These are phyloP conservation scores for Hyalella azteca DNA, from an alignment of 2,888 invertebrate species.

Conservation along the genomic window DNA sequence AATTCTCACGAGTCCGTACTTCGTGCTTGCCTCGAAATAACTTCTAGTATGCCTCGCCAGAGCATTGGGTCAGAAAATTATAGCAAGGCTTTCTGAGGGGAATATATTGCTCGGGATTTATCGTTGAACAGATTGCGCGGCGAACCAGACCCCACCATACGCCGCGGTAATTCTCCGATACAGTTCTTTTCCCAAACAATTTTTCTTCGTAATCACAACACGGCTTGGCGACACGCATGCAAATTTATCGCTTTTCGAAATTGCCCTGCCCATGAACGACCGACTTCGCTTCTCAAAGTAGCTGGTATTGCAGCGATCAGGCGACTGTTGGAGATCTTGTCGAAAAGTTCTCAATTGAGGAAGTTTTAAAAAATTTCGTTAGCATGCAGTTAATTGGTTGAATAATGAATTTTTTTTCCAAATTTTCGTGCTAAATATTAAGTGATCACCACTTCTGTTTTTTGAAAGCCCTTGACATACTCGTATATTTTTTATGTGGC, in stretches of 20 bases:
- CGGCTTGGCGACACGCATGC: neutral
- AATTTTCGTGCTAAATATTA: too few relatives aligned
- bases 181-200: neutral
- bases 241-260: neutral
- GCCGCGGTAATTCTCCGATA: neutral
- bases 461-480: too few relatives aligned
- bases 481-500: too few relatives aligned
- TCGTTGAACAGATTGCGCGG: slow-evolving; percentile 9
- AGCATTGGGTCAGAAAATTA: slow-evolving; percentile 31
- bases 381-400: too few relatives aligned
- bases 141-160: neutral
- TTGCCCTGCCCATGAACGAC: neutral
- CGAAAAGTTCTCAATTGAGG: too few relatives aligned
- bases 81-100: neutral
- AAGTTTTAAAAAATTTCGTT: too few relatives aligned
- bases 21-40: slow-evolving; percentile 22
- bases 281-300: too few relatives aligned
- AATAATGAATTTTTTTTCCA: too few relatives aligned
- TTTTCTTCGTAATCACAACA: neutral
- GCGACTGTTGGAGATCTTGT: too few relatives aligned
- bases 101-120: slow-evolving; percentile 16
- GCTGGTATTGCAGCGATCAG: too few relatives aligned
- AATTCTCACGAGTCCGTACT: neutral
- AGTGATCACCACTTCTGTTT: too few relatives aligned
- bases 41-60: slow-evolving; percentile 18